Conservation (phyloP, 2,888 invertebrate genomes). For the Sturmia bella region DNA sequence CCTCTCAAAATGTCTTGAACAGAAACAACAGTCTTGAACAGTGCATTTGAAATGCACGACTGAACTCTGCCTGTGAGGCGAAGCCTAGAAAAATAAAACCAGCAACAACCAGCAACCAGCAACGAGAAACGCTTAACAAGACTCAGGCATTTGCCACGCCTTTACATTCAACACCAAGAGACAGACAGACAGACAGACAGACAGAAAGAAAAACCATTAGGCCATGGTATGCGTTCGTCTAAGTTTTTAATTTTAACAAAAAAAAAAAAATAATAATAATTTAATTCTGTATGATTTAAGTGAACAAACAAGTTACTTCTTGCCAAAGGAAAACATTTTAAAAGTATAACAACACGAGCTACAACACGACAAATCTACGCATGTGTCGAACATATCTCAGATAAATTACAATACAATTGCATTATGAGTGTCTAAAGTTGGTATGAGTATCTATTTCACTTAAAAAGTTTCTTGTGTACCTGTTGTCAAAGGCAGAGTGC, state of each 20-base stretch:
- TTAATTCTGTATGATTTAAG: slow-evolving; percentile 42
- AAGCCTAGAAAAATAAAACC: slow-evolving; percentile 26
- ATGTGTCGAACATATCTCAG: slow-evolving; percentile 64
- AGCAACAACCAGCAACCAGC: too few relatives aligned
- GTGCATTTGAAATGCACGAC: slow-evolving; percentile 66
- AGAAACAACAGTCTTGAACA: slow-evolving; percentile 19
- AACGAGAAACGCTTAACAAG: slow-evolving; percentile 10
- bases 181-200: neutral
- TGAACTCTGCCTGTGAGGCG: slow-evolving; percentile 45
- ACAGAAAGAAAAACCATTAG: slow-evolving; percentile 35
- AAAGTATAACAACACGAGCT: slow-evolving; percentile 58
- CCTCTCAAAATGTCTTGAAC: slow-evolving; percentile 32
- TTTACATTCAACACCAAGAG: slow-evolving; percentile 41
- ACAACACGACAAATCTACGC: slow-evolving; percentile 62
- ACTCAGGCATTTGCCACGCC: slow-evolving; percentile 63
- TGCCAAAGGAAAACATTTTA: slow-evolving; percentile 1
- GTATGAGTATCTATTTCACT: slow-evolving; percentile 49
- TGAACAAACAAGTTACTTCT: slow-evolving; percentile 40
- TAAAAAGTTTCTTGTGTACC: slow-evolving; percentile 27
- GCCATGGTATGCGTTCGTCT: slow-evolving; percentile 41
- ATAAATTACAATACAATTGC: slow-evolving; percentile 56
- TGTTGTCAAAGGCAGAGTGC: neutral
- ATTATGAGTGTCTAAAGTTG: slow-evolving; percentile 38
- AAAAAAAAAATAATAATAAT: slow-evolving; percentile 46
- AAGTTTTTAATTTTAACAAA: neutral